These are phyloP conservation scores for Parthenolecanium corni DNA, from an alignment of 2,888 invertebrate species.

Conservation along the genomic window DNA sequence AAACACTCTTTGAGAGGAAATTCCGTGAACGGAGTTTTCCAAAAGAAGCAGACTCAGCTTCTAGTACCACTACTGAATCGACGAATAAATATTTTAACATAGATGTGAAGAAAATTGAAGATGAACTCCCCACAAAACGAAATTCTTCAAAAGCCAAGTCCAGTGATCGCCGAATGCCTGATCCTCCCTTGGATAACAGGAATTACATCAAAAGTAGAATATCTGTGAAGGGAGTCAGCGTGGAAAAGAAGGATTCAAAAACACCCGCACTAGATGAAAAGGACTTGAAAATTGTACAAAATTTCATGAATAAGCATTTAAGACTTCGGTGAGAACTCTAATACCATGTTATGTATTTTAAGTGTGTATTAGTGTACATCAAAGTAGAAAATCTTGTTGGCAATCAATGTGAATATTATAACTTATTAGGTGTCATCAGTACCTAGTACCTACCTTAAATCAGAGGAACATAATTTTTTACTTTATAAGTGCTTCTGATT, in stretches of 20 bases:
- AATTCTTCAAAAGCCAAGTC: not conserved
- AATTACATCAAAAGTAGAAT: not conserved
- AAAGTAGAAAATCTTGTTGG: no score
- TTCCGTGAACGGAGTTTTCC: not conserved
- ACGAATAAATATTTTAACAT: not conserved
- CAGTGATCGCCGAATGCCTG: not conserved
- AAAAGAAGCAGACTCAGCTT: not conserved
- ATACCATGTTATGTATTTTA: no score
- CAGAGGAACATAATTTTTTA: no score
- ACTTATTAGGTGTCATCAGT: no score
- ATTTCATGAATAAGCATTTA: conserved; percentile 12
- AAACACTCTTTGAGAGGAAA: conserved; percentile 10
- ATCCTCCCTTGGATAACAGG: not conserved
- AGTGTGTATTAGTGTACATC: no score
- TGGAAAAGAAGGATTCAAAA: not conserved
- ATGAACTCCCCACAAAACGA: not conserved
- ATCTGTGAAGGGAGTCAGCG: no score
- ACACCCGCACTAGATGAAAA: not conserved
- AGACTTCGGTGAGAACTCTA: not conserved
- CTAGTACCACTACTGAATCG: not conserved
- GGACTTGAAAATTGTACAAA: conserved; percentile 9
- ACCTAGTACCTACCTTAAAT: no score
- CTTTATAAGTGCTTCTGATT: no score
- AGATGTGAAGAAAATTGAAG: conserved; percentile 1
- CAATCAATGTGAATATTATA: no score